Percentiles rank a stretch among this genome's conserved stretches.
These are phyloP conservation scores for Cyclargus thomasi DNA, from an alignment of 1,140 invertebrate genomes.

Conservation along the genomic window DNA sequence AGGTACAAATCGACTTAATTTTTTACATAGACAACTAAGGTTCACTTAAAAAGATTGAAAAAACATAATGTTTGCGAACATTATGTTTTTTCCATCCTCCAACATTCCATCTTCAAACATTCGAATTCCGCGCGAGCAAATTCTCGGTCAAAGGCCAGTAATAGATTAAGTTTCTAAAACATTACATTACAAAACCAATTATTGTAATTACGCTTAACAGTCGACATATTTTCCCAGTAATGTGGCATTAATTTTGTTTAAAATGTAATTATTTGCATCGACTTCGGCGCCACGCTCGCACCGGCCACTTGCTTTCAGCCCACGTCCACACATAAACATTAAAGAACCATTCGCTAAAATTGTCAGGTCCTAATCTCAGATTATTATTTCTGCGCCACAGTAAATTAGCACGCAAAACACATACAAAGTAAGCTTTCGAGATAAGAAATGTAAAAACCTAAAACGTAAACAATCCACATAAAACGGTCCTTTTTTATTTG, in stretches of 20 bases:
- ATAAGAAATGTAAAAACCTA: constrained; percentile 4
- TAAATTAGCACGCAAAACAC: constrained; percentile 42
- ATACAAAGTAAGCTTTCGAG: constrained; percentile 33
- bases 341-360: constrained; percentile 57
- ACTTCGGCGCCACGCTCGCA: constrained; percentile 24
- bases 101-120: too few relatives aligned
- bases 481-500: background rate
- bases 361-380: constrained; percentile 55
- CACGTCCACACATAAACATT: constrained; percentile 65
- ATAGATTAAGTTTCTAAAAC: too few relatives aligned
- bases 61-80: too few relatives aligned
- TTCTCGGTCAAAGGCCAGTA: too few relatives aligned
- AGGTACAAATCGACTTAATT: too few relatives aligned
- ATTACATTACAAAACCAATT: too few relatives aligned
- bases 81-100: too few relatives aligned
- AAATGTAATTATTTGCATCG: constrained; percentile 25
- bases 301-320: constrained; percentile 46
- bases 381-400: constrained; percentile 43
- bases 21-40: too few relatives aligned
- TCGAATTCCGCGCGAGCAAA: too few relatives aligned
- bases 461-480: background rate
- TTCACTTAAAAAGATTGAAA: too few relatives aligned
- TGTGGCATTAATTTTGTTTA: constrained; percentile 5
- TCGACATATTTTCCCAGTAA: background rate
- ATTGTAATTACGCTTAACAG: background rate